Conservation (phyloP, 2,113 vertebrate genomes). For the Butastur rufipennis region DNA sequence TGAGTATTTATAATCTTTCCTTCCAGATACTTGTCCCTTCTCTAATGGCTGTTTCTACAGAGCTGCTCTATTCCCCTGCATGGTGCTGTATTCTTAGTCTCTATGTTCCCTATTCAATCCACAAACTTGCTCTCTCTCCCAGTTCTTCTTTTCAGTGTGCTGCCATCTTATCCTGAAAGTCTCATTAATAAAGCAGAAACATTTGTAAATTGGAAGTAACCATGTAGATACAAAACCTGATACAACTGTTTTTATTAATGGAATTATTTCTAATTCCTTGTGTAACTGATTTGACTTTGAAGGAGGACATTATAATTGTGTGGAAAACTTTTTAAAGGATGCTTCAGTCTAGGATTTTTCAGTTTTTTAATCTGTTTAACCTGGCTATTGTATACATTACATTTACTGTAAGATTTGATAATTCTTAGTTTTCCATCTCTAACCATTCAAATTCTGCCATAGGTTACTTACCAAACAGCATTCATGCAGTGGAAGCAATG, state of each 20-base stretch:
- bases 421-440: not conserved
- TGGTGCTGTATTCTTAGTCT: not conserved
- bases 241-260: not conserved
- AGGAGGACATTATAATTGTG: rapidly evolving
- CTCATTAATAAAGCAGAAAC: not conserved
- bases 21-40: not conserved
- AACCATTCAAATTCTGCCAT: not conserved
- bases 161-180: not conserved
- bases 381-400: rapidly evolving
- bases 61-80: not conserved
- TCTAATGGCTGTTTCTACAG: not conserved
- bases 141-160: not conserved
- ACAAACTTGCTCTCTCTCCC: not conserved
- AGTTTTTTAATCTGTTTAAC: not conserved
- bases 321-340: not conserved
- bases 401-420: not conserved
- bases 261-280: not conserved
- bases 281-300: not conserved
- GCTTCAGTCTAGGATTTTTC: not conserved
- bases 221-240: not conserved
- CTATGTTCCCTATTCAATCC: not conserved
- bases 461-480: constrained; percentile 92
- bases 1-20: not conserved
- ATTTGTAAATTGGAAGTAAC: not conserved
- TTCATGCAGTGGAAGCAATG: constrained; percentile 91